phyloP scores from a whole-genome alignment of 2,888 invertebrate species.

The Sclerodermus sp. region DNA sequence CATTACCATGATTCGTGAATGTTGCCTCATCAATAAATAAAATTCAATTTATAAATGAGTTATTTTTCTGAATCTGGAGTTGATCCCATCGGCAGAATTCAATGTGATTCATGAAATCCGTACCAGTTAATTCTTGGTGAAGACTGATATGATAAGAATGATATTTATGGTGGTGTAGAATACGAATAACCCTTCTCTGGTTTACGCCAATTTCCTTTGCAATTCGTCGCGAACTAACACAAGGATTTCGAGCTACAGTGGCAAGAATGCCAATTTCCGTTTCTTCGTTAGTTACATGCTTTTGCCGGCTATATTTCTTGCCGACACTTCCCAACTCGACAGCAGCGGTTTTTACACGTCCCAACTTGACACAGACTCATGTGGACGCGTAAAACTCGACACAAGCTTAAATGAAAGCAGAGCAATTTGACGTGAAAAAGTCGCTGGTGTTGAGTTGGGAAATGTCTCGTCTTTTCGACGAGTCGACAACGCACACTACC shows the following conservation, averaged over 20 bases:
- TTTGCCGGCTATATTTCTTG: too few relatives aligned
- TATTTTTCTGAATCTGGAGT: slow-evolving; percentile 8
- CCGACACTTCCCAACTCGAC: too few relatives aligned
- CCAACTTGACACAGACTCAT: too few relatives aligned
- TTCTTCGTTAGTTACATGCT: too few relatives aligned
- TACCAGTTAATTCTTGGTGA: slow-evolving; percentile 16
- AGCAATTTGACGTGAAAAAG: too few relatives aligned
- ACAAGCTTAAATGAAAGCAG: too few relatives aligned
- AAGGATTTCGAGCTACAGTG: slow-evolving; percentile 5
- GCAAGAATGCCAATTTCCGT: slow-evolving; percentile 8
- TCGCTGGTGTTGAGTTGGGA: too few relatives aligned
- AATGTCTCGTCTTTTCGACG: too few relatives aligned
- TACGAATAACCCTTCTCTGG: too few relatives aligned
- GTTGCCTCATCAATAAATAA: slow-evolving; percentile 9
- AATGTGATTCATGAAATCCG: slow-evolving; percentile 17
- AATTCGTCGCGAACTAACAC: slow-evolving; percentile 9
- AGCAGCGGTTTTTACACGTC: too few relatives aligned
- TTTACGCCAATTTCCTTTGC: slow-evolving; percentile 9
- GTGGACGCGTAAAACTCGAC: too few relatives aligned
- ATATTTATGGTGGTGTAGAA: slow-evolving; percentile 12
- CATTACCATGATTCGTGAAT: slow-evolving; percentile 8
- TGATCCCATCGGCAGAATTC: slow-evolving; percentile 16
- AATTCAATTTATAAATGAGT: slow-evolving; percentile 3
- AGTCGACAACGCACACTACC: too few relatives aligned
- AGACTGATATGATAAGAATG: slow-evolving; percentile 18